Base-by-base conservation (phyloP, 92 coral and sea anemone genomes). In the Montipora capitata region DNA sequence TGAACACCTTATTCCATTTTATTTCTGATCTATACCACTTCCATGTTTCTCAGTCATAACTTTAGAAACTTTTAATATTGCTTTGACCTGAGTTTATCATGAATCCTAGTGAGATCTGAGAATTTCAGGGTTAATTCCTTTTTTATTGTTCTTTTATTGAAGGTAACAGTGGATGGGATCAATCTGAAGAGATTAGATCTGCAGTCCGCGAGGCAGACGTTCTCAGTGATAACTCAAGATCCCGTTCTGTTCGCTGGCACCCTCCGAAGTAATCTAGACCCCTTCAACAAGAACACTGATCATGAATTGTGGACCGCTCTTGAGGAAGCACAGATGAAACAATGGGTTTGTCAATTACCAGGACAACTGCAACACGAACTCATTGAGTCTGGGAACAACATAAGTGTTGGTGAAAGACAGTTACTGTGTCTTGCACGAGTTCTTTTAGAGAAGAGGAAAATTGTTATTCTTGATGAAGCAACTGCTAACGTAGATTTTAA, bases 161-260 rank as follows among this genome's bases (percentile, higher is more conserved):
- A 83, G 83, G 84, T 92, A 16, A 68, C 82, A 14, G 83, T 92
- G 15, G 91, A 92, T 74, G 92, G 84, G 7, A 49, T 92, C 5
- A 69, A 72, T 59, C 44, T 89, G n/a, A 64, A 76, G 15, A 73
- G 61, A 7, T 54, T 92, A 43, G 85, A 88, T 7, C 76, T 93
- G 59, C 88, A 76, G 20, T 90, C 78, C 52, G 86, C 89, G 9
- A 77, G 96, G 4, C 73, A 74, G 40, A 74, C 79, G 49, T 81
- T 93, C 11, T 86, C 96, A 4, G 91, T 93, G 57, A 93, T 93
- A n/a, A 91, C 93, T 20, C 96, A 93, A 72, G 85, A 67, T 4
- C 94, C 94, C 41, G 76, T 92, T 35, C 75, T 92, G 72, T 92
- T 88, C 52, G 80, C 83, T 61, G 94, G 94, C 45, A 87, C 86